Conservation (phyloP, 2,888 invertebrate genomes). For the Gnatocerus cornutus region DNA sequence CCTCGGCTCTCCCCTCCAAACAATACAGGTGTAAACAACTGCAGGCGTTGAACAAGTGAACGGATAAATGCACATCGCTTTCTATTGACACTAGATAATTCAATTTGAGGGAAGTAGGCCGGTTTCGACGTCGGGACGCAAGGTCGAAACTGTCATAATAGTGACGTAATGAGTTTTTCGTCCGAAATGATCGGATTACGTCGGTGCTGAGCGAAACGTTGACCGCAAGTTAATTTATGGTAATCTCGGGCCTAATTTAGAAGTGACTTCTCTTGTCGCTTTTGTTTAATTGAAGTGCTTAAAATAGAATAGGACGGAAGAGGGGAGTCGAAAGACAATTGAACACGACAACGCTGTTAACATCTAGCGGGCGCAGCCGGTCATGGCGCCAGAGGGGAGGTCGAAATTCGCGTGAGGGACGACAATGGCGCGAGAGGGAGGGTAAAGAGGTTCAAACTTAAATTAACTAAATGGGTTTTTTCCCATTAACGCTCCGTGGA, state of each 20-base stretch:
- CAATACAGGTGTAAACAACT: too few relatives aligned
- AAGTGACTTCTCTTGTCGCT: constrained; percentile 7
- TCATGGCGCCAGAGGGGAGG: constrained; percentile 26
- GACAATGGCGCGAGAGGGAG: neutral
- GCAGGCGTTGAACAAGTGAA: neutral
- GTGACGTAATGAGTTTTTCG: neutral
- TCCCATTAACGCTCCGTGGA: too few relatives aligned
- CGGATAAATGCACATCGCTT: constrained; percentile 10
- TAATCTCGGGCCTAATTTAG: constrained; percentile 15
- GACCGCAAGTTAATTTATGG: constrained; percentile 18
- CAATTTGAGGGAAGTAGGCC: neutral
- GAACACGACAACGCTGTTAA: constrained; percentile 13
- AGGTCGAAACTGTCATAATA: neutral
- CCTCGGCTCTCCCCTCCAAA: neutral
- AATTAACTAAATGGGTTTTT: too few relatives aligned
- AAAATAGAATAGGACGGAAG: constrained; percentile 1
- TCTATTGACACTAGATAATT: constrained; percentile 14
- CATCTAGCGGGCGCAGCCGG: neutral
- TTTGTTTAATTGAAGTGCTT: constrained; percentile 19
- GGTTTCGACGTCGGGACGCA: neutral
- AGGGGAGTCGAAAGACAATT: neutral
- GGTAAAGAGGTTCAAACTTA: too few relatives aligned
- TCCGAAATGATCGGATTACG: neutral
- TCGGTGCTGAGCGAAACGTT: constrained; percentile 2
- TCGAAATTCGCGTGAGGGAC: neutral